Evolutionary conservation across 2,113 vertebrate species (phyloP).

Genomic region (Colaptes auratus): DNA sequence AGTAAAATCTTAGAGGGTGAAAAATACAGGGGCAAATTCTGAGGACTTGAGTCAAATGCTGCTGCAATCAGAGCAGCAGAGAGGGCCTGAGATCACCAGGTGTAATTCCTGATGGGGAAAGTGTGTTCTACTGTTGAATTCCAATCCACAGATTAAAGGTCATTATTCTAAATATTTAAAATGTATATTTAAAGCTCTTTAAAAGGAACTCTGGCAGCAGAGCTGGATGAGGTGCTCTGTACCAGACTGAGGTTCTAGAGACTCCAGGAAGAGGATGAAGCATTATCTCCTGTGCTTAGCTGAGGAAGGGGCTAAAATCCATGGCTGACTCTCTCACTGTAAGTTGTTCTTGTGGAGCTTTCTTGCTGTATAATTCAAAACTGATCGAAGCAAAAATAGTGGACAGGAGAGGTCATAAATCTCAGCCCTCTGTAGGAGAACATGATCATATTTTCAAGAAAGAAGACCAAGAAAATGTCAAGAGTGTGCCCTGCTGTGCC

Average conservation of each 20-base stretch:
- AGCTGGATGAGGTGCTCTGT: background rate
- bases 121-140: background rate
- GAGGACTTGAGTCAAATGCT: background rate
- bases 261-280: background rate
- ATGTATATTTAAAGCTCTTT: background rate
- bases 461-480: background rate
- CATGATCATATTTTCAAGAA: background rate
- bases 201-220: background rate
- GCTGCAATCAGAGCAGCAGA: background rate
- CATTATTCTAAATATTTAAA: background rate
- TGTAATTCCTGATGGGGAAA: background rate
- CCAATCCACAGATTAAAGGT: background rate
- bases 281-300: background rate
- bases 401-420: conserved; percentile 13
- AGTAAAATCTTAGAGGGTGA: background rate
- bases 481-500: background rate
- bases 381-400: background rate
- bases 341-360: background rate
- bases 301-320: background rate
- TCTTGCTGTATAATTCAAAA: conserved; percentile 10
- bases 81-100: background rate
- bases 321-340: background rate
- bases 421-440: background rate
- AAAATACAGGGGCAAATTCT: background rate
- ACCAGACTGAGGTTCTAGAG: background rate